Evolutionary conservation across 2,888 invertebrate genomes (phyloP).

Genomic region (Oscheius onirici): DNA sequence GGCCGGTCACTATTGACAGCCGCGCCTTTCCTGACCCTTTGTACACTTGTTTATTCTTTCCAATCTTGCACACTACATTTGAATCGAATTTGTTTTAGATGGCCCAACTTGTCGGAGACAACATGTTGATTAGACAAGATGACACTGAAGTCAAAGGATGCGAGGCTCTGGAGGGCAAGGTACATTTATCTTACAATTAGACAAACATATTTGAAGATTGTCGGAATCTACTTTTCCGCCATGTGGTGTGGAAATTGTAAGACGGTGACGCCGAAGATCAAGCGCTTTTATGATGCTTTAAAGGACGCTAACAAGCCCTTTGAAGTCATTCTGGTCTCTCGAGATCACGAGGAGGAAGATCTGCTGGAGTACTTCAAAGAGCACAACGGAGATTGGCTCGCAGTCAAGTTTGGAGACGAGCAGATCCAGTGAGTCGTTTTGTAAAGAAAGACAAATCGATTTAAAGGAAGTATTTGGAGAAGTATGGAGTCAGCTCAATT

Average conservation of each 20-base stretch:
- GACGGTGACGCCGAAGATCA: slow-evolving; percentile 64
- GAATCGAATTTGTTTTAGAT: slow-evolving; percentile 36
- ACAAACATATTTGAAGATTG: slow-evolving; percentile 35
- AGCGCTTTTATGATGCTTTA: slow-evolving; percentile 49
- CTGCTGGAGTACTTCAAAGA: slow-evolving; percentile 65
- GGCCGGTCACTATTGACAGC: slow-evolving; percentile 4
- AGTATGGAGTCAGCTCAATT: slow-evolving; percentile 69
- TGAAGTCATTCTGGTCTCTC: slow-evolving; percentile 62
- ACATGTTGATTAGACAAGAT: slow-evolving; percentile 47
- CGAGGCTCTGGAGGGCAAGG: slow-evolving; percentile 67
- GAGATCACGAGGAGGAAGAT: slow-evolving; percentile 65
- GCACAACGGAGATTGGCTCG: slow-evolving; percentile 64
- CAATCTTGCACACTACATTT: not conserved
- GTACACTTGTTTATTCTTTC: not conserved
- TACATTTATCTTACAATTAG: slow-evolving; percentile 38
- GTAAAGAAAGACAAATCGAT: not conserved
- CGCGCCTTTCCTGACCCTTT: not conserved
- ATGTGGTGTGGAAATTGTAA: slow-evolving; percentile 73
- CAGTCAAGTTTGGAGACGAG: slow-evolving; percentile 62
- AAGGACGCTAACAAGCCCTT: slow-evolving; percentile 57
- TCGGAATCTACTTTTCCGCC: slow-evolving; percentile 76
- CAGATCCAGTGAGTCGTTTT: slow-evolving; percentile 54
- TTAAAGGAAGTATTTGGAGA: slow-evolving; percentile 42
- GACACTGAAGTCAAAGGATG: slow-evolving; percentile 54
- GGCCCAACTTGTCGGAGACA: slow-evolving; percentile 57